Base-by-base conservation (phyloP, 2,113 vertebrate species). In the Narcine bancroftii region DNA sequence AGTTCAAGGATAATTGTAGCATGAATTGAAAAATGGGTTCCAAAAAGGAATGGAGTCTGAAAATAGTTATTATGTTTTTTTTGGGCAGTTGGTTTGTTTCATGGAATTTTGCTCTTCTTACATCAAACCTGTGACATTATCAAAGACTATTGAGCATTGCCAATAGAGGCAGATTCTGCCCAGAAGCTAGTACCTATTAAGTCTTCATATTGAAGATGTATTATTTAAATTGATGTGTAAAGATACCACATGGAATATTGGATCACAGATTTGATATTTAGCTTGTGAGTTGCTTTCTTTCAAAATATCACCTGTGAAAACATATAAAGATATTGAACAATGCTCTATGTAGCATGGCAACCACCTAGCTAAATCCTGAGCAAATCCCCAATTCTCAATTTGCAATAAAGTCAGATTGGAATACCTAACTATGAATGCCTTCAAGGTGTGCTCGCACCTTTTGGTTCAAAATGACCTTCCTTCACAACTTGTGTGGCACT, bases 141-240 rank as follows among this genome's bases (percentile, higher is more conserved):
- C 65, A 71, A 87, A 91, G 65, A 89, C 60, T 89, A 24, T 89
- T 56, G 50, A 65, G 36, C 36, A 36, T 65, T 63, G 36, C 85
- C 56, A 65, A 36, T 6, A 6, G n/a, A 63, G 56, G 60, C 85
- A 63, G 36, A 19, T 24, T 50, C 29, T 83, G 47, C 79, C 79
- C 45, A 83, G 79, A 69, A 91, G 39, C 39, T 65, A 69, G 63
- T 47, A 94, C 94, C 94, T 95, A 93, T 95, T 94, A 94, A 96
- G 96, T 98, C 98, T 99, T 99, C 98, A 99, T 99, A 99, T 99
- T 99, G 98, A 99, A 99, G 98, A 97, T 97, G 96, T 95, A 96
- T 97, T 98, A 97, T 96, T 95, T 95, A 96, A 97, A 95, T 83
- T 93, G 93, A 89, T 93, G 93, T 95, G 94, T 89, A 24, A 29